A percentile compares a stretch with the other conserved stretches of the same genome.
These are phyloP conservation scores for Kradibia gibbosae DNA, from an alignment of 1,140 invertebrate species.

Conservation along the genomic window DNA sequence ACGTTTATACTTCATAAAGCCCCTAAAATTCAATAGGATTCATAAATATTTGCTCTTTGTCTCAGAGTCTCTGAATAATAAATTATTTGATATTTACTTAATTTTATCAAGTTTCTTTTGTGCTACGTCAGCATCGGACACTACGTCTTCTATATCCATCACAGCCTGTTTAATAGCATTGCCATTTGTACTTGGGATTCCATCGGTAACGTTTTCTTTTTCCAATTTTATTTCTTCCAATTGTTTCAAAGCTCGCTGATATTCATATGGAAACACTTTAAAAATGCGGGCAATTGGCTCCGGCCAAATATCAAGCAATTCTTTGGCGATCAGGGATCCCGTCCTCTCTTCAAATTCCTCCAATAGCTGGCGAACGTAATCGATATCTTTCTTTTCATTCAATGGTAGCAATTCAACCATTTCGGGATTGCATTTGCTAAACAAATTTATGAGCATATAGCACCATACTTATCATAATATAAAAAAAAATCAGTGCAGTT, in stretches of 20 bases:
- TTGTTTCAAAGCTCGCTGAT: conserved; percentile 90
- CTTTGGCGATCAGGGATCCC: conserved; percentile 87
- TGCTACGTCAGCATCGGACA: conserved; percentile 82
- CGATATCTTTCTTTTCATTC: conserved; percentile 85
- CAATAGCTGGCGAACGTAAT: conserved; percentile 85
- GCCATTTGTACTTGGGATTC: conserved; percentile 61
- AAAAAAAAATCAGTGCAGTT: too few species aligned
- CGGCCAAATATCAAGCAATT: conserved; percentile 89
- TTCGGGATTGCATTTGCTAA: conserved; percentile 89
- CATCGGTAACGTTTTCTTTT: conserved; percentile 71
- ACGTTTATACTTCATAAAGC: conserved; percentile 96
- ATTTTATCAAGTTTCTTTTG: conserved; percentile 93
- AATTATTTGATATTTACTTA: conserved; percentile 71
- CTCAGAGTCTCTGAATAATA: neutral
- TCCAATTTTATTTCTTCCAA: conserved; percentile 75
- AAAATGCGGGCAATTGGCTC: conserved; percentile 86
- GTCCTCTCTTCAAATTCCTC: conserved; percentile 93
- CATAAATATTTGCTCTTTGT: neutral
- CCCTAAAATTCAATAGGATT: conserved; percentile 72
- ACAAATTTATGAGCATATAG: too few species aligned
- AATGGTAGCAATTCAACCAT: conserved; percentile 91
- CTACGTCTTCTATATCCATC: conserved; percentile 90
- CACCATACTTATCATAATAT: too few species aligned
- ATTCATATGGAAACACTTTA: conserved; percentile 98
- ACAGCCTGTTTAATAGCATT: conserved; percentile 69